phyloP scores from a whole-genome alignment of 2,888 invertebrate species.

The Formica aserva region DNA sequence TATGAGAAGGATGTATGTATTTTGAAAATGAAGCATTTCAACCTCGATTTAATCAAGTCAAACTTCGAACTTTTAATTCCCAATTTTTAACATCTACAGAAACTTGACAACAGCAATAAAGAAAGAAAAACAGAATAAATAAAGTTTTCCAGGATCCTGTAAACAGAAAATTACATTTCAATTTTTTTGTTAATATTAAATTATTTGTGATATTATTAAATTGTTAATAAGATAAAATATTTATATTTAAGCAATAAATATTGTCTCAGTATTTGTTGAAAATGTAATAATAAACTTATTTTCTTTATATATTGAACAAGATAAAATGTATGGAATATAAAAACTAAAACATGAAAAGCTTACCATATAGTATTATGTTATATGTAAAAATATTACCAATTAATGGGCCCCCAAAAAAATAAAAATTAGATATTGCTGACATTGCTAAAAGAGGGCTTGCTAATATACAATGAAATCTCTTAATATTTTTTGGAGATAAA shows the following conservation, averaged over 20 bases:
- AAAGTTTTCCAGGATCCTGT: slow-evolving; percentile 82
- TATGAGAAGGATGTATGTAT: background rate
- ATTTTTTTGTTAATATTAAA: background rate
- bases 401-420: slow-evolving; percentile 92
- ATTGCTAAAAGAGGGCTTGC: slow-evolving; percentile 92
- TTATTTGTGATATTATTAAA: background rate
- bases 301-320: slow-evolving; percentile 19
- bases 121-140: slow-evolving; percentile 83
- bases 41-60: too few species aligned
- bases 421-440: slow-evolving; percentile 95
- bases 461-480: slow-evolving; percentile 90
- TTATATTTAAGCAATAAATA: slow-evolving; percentile 44
- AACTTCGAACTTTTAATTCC: slow-evolving; percentile 36
- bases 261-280: slow-evolving; percentile 71
- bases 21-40: background rate
- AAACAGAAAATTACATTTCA: slow-evolving; percentile 65
- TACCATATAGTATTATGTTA: slow-evolving; percentile 88
- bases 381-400: slow-evolving; percentile 91
- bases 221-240: background rate
- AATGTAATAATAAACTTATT: background rate
- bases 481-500: slow-evolving; percentile 84
- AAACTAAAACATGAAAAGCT: slow-evolving; percentile 63
- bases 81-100: slow-evolving; percentile 86
- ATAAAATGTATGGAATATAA: slow-evolving; percentile 26
- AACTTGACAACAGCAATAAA: slow-evolving; percentile 88